These are phyloP conservation scores for Menidia menidia DNA, from an alignment of 2,797 vertebrate genomes.

Conservation along the genomic window DNA sequence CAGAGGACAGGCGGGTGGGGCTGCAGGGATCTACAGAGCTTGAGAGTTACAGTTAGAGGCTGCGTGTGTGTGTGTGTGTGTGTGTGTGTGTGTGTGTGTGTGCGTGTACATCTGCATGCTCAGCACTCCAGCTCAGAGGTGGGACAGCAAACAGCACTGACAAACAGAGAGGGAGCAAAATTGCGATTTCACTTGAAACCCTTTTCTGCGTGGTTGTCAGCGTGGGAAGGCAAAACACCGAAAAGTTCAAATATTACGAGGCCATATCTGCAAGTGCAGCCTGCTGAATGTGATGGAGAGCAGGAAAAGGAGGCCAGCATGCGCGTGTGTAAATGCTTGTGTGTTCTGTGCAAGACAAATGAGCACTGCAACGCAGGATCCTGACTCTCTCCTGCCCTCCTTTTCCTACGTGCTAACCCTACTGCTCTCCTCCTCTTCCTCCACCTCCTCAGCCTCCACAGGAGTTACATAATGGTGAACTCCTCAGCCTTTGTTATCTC, in stretches of 20 bases:
- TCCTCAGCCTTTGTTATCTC: constrained; percentile 82
- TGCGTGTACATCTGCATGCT: constrained; percentile 52
- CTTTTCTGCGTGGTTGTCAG: constrained; percentile 62
- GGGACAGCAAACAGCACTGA: constrained; percentile 43
- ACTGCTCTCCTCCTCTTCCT: constrained; percentile 80
- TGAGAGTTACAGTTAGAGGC: constrained; percentile 62
- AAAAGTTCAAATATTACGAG: constrained; percentile 67
- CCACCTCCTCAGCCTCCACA: constrained; percentile 82
- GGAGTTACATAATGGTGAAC: constrained; percentile 79
- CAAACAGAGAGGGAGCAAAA: constrained; percentile 33
- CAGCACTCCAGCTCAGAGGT: constrained; percentile 57
- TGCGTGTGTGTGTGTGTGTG: constrained; percentile 18
- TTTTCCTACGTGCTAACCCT: constrained; percentile 78
- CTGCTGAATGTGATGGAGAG: constrained; percentile 59
- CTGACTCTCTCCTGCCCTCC: constrained; percentile 73
- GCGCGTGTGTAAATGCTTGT: constrained; percentile 28
- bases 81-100: constrained; percentile 36
- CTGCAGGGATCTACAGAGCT: constrained; percentile 57
- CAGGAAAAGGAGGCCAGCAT: constrained; percentile 55
- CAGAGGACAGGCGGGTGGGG: constrained; percentile 71
- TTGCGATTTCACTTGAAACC: constrained; percentile 61
- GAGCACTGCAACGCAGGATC: constrained; percentile 71
- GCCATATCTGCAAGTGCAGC: constrained; percentile 61
- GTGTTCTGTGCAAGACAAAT: constrained; percentile 67
- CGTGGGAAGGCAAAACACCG: constrained; percentile 66